A percentile compares a stretch with the other conserved stretches of the same genome.
These are phyloP conservation scores for Myripristis jacobus DNA, from an alignment of 2,797 vertebrate genomes.

Conservation along the genomic window DNA sequence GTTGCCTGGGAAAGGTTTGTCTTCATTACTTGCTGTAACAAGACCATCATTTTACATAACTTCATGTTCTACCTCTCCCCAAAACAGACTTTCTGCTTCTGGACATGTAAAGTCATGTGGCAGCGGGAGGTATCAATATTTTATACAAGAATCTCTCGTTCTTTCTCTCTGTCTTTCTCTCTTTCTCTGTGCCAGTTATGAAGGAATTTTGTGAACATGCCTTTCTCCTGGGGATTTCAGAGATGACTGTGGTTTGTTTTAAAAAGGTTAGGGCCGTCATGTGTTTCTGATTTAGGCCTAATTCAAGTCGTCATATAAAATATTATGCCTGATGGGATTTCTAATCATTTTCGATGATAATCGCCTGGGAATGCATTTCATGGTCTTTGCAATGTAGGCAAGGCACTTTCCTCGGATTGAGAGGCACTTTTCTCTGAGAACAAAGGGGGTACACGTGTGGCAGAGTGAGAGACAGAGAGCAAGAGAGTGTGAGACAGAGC, in stretches of 20 bases:
- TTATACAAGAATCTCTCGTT: slow-evolving; percentile 64
- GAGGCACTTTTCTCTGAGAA: slow-evolving; percentile 54
- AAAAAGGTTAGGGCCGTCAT: slow-evolving; percentile 79
- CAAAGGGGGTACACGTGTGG: slow-evolving; percentile 70
- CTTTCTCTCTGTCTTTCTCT: slow-evolving; percentile 32
- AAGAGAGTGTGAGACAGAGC: not conserved
- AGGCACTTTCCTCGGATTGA: slow-evolving; percentile 19
- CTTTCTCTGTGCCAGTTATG: slow-evolving; percentile 71
- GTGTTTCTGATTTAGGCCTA: slow-evolving; percentile 83
- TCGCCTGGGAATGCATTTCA: slow-evolving; percentile 76
- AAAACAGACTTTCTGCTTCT: slow-evolving; percentile 65
- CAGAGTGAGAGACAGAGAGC: slow-evolving; percentile 34
- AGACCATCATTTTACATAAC: slow-evolving; percentile 70
- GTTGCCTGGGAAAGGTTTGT: slow-evolving; percentile 49
- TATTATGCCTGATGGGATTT: slow-evolving; percentile 80
- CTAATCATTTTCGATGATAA: slow-evolving; percentile 78
- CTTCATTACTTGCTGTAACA: slow-evolving; percentile 75
- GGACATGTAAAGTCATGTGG: slow-evolving; percentile 80
- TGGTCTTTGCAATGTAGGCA: slow-evolving; percentile 54
- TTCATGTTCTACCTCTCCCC: slow-evolving; percentile 52
- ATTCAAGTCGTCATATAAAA: slow-evolving; percentile 80
- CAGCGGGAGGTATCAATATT: slow-evolving; percentile 75
- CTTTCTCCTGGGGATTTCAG: slow-evolving; percentile 81
- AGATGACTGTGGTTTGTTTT: slow-evolving; percentile 80
- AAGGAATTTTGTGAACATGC: slow-evolving; percentile 81